Evolutionary conservation across 2,797 vertebrate species (phyloP).

Genomic region (Leucoraja ocellata): DNA sequence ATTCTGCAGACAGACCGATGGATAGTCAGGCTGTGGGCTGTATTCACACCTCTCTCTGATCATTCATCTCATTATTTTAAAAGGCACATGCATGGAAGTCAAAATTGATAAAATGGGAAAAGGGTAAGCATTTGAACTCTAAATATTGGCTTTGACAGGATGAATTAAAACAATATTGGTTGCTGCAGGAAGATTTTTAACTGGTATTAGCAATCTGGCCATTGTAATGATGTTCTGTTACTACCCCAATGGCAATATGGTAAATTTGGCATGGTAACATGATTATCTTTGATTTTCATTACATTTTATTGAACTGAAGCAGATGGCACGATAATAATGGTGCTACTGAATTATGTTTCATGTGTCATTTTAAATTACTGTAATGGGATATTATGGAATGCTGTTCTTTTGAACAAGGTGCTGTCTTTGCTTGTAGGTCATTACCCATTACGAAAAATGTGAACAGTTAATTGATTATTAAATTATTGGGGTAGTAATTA

Average conservation of each 20-base stretch:
- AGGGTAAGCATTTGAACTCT: background rate
- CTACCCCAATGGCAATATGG: constrained; percentile 13
- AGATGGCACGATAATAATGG: constrained; percentile 21
- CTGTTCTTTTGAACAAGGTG: constrained; percentile 14
- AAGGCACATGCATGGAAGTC: background rate
- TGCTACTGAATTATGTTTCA: constrained; percentile 30
- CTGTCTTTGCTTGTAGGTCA: constrained; percentile 22
- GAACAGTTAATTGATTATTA: constrained; percentile 28
- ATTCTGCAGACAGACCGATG: background rate
- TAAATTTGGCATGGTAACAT: constrained; percentile 9
- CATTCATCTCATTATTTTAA: background rate
- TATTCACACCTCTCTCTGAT: too few relatives aligned
- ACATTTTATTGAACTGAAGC: constrained; percentile 27
- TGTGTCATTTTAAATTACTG: constrained; percentile 29
- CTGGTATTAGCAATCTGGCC: background rate
- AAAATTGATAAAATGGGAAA: background rate
- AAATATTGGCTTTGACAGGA: background rate
- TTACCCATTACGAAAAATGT: background rate
- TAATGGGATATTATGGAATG: constrained; percentile 15
- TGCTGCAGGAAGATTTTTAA: background rate
- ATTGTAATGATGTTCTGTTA: background rate
- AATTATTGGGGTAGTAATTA: constrained; percentile 20
- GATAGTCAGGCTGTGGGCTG: background rate
- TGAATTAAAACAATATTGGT: constrained; percentile 2
- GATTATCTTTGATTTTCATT: constrained; percentile 32